Evolutionary conservation across 2,888 invertebrate species (phyloP).

Genomic region (Julus scandinavius): DNA sequence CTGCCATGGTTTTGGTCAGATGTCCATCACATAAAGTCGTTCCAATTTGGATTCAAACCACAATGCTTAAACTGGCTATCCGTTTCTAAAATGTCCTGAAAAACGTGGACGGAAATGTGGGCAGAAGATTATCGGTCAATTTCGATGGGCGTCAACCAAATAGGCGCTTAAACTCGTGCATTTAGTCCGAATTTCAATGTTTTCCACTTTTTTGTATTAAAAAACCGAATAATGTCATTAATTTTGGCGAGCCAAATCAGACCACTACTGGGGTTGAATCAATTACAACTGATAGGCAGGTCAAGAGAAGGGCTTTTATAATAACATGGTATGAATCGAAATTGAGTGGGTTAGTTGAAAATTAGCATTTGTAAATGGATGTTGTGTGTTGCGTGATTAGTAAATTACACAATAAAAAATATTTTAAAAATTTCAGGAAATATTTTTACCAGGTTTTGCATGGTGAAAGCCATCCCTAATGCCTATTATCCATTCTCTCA

Average conservation of each 20-base stretch:
- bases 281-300: constrained; percentile 20
- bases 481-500: background rate
- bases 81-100: background rate
- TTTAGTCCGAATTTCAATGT: constrained; percentile 24
- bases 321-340: constrained; percentile 11
- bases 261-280: constrained; percentile 44
- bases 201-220: constrained; percentile 19
- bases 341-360: background rate
- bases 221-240: background rate
- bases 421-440: background rate
- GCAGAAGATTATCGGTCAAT: constrained; percentile 43
- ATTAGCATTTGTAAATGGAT: constrained; percentile 3
- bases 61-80: background rate
- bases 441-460: background rate
- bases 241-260: constrained; percentile 5
- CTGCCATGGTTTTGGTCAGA: background rate
- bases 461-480: background rate
- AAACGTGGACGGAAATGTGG: constrained; percentile 35
- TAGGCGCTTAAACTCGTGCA: background rate
- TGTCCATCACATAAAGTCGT: constrained; percentile 9
- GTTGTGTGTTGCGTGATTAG: constrained; percentile 29
- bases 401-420: background rate
- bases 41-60: constrained; percentile 15
- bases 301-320: background rate
- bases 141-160: background rate